These are phyloP conservation scores for Aphaenogaster floridana DNA, from an alignment of 1,140 invertebrate genomes.

Conservation along the genomic window DNA sequence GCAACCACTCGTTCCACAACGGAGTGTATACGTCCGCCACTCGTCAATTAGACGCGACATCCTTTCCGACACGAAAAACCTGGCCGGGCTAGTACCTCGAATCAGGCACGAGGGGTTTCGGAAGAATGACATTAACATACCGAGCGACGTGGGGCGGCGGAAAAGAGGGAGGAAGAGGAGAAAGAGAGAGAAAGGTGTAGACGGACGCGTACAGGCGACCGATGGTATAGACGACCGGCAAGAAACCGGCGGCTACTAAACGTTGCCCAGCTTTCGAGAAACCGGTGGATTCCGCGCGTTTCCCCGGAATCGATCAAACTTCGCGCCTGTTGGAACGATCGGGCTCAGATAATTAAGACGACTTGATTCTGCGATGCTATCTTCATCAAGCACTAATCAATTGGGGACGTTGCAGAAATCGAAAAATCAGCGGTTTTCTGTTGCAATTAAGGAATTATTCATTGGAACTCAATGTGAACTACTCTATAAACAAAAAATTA, in stretches of 20 bases:
- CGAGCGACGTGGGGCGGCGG: slow-evolving; percentile 65
- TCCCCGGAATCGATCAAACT: slow-evolving; percentile 76
- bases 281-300: slow-evolving; percentile 74
- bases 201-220: not conserved
- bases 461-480: not conserved
- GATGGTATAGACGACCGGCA: slow-evolving; percentile 54
- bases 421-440: not conserved
- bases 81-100: slow-evolving; percentile 78
- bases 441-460: not conserved
- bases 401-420: not conserved
- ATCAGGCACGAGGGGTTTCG: slow-evolving; percentile 78
- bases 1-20: slow-evolving; percentile 37
- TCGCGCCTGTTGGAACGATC: slow-evolving; percentile 72
- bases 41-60: slow-evolving; percentile 85
- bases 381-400: slow-evolving; percentile 63
- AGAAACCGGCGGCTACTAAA: slow-evolving; percentile 70
- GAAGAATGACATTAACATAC: slow-evolving; percentile 84
- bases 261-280: slow-evolving; percentile 74
- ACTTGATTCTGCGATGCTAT: slow-evolving; percentile 64
- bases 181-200: slow-evolving; percentile 52
- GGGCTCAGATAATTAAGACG: slow-evolving; percentile 71
- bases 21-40: slow-evolving; percentile 71
- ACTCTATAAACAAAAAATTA: not conserved
- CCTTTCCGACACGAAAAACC: slow-evolving; percentile 80
- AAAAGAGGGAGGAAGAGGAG: slow-evolving; percentile 50